Base-by-base conservation (phyloP, 2,797 vertebrate genomes). In the Momotus momota region DNA sequence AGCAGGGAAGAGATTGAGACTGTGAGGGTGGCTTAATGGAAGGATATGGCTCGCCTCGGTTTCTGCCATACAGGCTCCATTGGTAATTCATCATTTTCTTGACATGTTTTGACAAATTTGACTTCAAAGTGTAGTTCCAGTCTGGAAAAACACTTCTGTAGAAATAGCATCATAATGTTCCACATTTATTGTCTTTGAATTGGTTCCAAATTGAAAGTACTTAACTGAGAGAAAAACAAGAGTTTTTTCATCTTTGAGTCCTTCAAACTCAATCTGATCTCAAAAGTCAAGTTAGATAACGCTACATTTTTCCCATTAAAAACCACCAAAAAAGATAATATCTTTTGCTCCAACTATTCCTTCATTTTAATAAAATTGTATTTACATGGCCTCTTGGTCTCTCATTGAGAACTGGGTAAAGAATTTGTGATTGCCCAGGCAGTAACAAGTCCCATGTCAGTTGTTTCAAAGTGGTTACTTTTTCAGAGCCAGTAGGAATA, bases 101-200 rank as follows among this genome's bases (percentile, higher is more conserved):
- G 81, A 84, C 35, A 35, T 71, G 40, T 90, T 96, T 96, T 95
- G 95, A 93, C 58, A 89, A 94, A 88, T 95, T 48, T 72, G 33
- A 79, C 72, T 92, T 90, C 40, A 65, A 93, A 96, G 40, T 65
- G 69, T 27, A 92, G 65, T 88, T 94, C 55, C 48, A 81, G 81
- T 40, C 51, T 91, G 71, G 38, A 83, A 95, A 90, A 92, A n/a
- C 25, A 29, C 21, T 85, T 87, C 22, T 79, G 12, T 95, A 73
- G 92, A 93, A 94, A 93, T 61, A 65, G 17, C 51, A 67, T 80
- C 26, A 12, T 75, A 87, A 80, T 62, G 29, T 48, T 80, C 64
- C 3, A 1, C 77, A 49, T 90, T 92, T 94, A 55, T 70, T 92
- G 61, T 43, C 78, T 90, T 94, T 81, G 66, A 90, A 91, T 81